Conservation (phyloP, 2,113 vertebrate species). For the Anhinga rufa region DNA sequence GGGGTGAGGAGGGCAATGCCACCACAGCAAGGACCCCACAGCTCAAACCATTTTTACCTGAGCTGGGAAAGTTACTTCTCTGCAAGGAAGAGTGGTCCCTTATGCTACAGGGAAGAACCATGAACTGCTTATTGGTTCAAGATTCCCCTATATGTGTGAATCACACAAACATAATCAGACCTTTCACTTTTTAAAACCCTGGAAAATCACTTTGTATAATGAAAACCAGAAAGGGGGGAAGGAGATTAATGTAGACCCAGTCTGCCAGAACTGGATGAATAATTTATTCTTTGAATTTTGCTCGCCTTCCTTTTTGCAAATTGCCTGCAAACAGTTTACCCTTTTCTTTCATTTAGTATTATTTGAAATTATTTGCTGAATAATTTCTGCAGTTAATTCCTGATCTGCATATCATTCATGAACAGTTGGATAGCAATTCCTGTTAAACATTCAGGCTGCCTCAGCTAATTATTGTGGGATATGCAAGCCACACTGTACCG, state of each 20-base stretch:
- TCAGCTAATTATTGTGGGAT: neutral
- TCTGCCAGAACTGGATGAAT: neutral
- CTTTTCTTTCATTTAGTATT: neutral
- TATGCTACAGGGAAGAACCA: neutral
- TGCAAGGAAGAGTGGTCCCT: neutral
- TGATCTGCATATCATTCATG: neutral
- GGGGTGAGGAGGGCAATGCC: neutral
- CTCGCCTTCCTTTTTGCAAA: neutral
- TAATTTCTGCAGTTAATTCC: slow-evolving; percentile 11
- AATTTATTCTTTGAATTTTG: neutral
- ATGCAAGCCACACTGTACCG: neutral
- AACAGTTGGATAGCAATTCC: neutral
- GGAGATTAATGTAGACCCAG: neutral
- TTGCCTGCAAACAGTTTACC: neutral
- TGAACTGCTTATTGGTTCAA: neutral
- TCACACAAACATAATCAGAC: neutral
- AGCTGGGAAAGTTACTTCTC: neutral
- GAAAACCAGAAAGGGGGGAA: neutral
- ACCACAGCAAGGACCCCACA: neutral
- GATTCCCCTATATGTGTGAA: neutral
- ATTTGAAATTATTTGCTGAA: slow-evolving; percentile 28
- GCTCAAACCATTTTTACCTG: neutral
- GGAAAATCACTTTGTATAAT: neutral
- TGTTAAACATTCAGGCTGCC: neutral
- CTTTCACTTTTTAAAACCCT: neutral